Evolutionary conservation across 1,140 invertebrate species (phyloP).

Genomic region (Trialeurodes vaporariorum): DNA sequence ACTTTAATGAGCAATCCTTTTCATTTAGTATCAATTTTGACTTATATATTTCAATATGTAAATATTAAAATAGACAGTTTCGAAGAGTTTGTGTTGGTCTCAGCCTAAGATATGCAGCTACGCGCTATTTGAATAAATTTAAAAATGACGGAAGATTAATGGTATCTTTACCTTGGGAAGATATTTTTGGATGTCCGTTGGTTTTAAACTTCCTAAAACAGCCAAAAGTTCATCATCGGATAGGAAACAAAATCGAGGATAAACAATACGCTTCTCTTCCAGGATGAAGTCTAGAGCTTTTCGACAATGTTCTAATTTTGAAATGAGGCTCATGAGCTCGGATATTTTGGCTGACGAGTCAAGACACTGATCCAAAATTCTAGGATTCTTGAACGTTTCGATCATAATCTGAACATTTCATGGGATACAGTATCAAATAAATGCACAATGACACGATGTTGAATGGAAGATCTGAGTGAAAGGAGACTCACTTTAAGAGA

Average conservation of each 20-base stretch:
- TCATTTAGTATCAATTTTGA: too few species aligned
- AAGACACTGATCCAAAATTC: conserved; percentile 64
- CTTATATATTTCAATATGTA: too few species aligned
- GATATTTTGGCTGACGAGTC: conserved; percentile 45
- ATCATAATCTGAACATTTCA: conserved; percentile 60
- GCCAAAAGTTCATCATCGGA: conserved; percentile 83
- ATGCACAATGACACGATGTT: too few species aligned
- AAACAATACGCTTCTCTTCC: conserved; percentile 70
- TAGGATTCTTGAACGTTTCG: conserved; percentile 60
- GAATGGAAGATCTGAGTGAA: too few species aligned
- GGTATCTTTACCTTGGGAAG: conserved; percentile 91
- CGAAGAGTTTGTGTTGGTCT: too few species aligned
- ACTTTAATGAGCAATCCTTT: too few species aligned
- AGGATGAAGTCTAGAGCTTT: conserved; percentile 83
- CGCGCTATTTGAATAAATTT: too few species aligned
- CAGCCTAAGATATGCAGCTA: too few species aligned
- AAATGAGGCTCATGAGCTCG: conserved; percentile 58
- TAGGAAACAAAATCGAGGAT: conserved; percentile 85
- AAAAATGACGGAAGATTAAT: too few species aligned
- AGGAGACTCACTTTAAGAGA: too few species aligned
- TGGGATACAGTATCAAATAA: too few species aligned
- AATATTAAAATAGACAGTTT: too few species aligned
- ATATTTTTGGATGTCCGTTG: conserved; percentile 71
- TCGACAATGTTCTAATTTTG: conserved; percentile 73
- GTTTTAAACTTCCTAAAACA: conserved; percentile 73